Evolutionary conservation across 2,113 vertebrate genomes (phyloP).

Genomic region (Cryptotis parvus): DNA sequence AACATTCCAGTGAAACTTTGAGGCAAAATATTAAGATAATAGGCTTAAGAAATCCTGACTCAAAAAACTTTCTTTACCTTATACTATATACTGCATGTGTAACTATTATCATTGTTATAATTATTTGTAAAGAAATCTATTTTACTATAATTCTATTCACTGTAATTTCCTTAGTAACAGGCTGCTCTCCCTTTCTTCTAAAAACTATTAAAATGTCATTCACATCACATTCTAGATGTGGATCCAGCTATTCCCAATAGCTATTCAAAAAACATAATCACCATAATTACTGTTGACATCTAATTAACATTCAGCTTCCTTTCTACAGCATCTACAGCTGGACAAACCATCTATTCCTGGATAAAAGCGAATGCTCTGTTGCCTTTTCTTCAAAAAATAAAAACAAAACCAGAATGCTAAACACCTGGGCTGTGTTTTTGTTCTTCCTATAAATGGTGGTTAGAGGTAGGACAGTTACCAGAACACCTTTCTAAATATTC

Average conservation of each 20-base stretch:
- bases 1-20: background rate
- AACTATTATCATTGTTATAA: constrained; percentile 54
- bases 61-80: constrained; percentile 58
- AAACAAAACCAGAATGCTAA: constrained; percentile 68
- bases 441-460: background rate
- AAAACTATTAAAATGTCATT: constrained; percentile 85
- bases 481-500: background rate
- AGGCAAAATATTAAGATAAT: constrained; percentile 15
- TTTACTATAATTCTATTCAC: constrained; percentile 76
- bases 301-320: constrained; percentile 91
- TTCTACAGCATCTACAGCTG: constrained; percentile 89
- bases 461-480: background rate
- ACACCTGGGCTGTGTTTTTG: constrained; percentile 78
- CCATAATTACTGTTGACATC: constrained; percentile 93
- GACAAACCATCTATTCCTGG: constrained; percentile 86
- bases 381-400: constrained; percentile 77
- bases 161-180: constrained; percentile 80
- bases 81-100: constrained; percentile 47
- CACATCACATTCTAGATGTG: constrained; percentile 82
- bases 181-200: constrained; percentile 76
- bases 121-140: constrained; percentile 77
- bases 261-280: constrained; percentile 90
- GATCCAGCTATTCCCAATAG: constrained; percentile 87
- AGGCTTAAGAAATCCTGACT: background rate
- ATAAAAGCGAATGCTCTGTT: constrained; percentile 81